Evolutionary conservation across 2,797 vertebrate genomes (phyloP).

Genomic region (Enteromius viviparus): DNA sequence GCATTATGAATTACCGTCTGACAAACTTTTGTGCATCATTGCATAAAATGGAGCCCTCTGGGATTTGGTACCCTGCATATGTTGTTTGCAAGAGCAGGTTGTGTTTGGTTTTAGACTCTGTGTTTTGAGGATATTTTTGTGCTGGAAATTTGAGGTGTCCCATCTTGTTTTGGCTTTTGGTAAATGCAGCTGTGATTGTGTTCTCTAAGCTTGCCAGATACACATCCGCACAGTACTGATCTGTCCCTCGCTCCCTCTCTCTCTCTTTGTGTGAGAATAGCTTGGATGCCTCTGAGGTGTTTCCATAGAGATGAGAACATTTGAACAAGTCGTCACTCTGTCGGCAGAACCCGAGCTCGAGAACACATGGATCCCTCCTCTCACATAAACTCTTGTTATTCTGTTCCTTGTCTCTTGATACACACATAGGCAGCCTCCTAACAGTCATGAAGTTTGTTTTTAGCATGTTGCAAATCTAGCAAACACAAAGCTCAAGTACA

Average conservation of each 20-base stretch:
- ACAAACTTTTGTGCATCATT: background rate
- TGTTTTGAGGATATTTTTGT: slow-evolving; percentile 10
- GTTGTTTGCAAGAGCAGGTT: slow-evolving; percentile 5
- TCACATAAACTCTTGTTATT: slow-evolving; percentile 45
- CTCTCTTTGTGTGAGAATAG: slow-evolving; percentile 66
- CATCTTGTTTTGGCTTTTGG: slow-evolving; percentile 30
- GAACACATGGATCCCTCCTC: slow-evolving; percentile 65
- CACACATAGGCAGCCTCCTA: background rate
- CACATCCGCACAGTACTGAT: slow-evolving; percentile 5
- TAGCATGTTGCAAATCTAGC: background rate
- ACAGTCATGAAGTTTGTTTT: background rate
- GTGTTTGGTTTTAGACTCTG: background rate
- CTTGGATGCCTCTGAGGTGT: slow-evolving; percentile 76
- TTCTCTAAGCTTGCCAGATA: slow-evolving; percentile 7
- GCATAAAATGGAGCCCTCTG: slow-evolving; percentile 7
- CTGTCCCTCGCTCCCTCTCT: slow-evolving; percentile 49
- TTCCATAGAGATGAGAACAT: slow-evolving; percentile 74
- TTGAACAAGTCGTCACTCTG: slow-evolving; percentile 74
- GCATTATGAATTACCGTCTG: background rate
- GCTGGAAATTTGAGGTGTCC: background rate
- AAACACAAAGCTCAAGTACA: background rate
- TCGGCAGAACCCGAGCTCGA: slow-evolving; percentile 64
- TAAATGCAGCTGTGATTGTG: slow-evolving; percentile 22
- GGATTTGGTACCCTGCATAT: background rate
- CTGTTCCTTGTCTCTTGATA: background rate